Conservation (phyloP, 2,888 invertebrate genomes). For the Trypoxylon attenuatum region DNA sequence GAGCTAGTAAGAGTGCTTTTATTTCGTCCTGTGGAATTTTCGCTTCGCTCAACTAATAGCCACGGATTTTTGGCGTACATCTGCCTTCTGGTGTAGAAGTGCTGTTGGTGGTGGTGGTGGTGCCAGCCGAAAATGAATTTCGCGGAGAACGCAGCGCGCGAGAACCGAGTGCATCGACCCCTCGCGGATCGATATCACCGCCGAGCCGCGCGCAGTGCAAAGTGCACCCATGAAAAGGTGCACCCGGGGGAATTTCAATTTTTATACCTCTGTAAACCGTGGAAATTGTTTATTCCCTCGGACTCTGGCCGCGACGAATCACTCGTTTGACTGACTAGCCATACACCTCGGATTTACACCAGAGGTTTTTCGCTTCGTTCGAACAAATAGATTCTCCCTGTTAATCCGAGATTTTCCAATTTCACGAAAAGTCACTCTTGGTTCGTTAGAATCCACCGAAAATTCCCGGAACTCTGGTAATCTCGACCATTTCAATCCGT, state of each 20-base stretch:
- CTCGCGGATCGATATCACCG: conserved; percentile 43
- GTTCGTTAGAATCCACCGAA: background rate
- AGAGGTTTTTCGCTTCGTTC: too few species aligned
- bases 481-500: too few species aligned
- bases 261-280: conserved; percentile 31
- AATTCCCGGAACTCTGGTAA: too few species aligned
- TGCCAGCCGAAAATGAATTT: conserved; percentile 50
- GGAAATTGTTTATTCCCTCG: conserved; percentile 35
- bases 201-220: conserved; percentile 27
- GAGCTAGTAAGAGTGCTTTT: conserved; percentile 38
- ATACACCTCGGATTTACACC: too few species aligned
- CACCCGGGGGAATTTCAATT: conserved; percentile 47
- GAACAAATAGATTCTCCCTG: too few species aligned
- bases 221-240: conserved; percentile 34
- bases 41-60: too few species aligned
- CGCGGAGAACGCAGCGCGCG: conserved; percentile 45
- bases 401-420: too few species aligned
- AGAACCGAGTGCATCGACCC: conserved; percentile 52
- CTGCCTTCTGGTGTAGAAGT: too few species aligned
- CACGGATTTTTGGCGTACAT: conserved; percentile 48
- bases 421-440: background rate
- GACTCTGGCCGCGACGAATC: conserved; percentile 1
- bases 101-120: conserved; percentile 2
- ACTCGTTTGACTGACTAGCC: conserved; percentile 1
- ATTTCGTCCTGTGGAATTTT: conserved; percentile 33